A percentile compares a stretch with the other conserved stretches of the same genome.
phyloP scores from a whole-genome alignment of 2,888 invertebrate genomes.

The Phyllotreta cruciferae region DNA sequence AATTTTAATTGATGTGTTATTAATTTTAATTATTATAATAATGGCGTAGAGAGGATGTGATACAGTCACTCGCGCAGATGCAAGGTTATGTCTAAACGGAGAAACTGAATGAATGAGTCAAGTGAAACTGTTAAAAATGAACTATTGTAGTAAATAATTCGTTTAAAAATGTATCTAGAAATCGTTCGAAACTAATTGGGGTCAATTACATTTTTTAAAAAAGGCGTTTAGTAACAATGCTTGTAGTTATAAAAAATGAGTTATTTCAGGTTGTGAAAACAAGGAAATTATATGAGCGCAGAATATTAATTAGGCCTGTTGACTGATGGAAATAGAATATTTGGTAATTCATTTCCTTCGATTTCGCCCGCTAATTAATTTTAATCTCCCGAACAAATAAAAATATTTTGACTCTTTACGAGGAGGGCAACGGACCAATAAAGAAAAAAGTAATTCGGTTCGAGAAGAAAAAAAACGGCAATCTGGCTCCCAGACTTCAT shows the following conservation, averaged over 20 bases:
- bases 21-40: constrained; percentile 29
- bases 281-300: too few relatives aligned
- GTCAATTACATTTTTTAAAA: neutral
- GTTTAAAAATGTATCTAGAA: too few relatives aligned
- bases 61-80: constrained; percentile 9
- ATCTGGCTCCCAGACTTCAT: constrained; percentile 19
- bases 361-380: too few relatives aligned
- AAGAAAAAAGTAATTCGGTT: constrained; percentile 4
- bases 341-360: too few relatives aligned
- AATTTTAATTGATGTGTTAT: constrained; percentile 31
- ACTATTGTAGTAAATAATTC: too few relatives aligned
- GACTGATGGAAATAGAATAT: too few relatives aligned
- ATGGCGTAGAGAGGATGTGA: constrained; percentile 3
- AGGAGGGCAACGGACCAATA: too few relatives aligned
- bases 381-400: too few relatives aligned
- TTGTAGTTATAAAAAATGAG: constrained; percentile 1
- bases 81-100: constrained; percentile 4
- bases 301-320: too few relatives aligned
- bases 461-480: constrained; percentile 16
- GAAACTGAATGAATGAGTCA: constrained; percentile 7
- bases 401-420: too few relatives aligned
- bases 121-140: neutral
- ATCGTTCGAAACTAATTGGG: too few relatives aligned
- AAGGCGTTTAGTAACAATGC: neutral
- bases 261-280: too few relatives aligned